Evolutionary conservation across 2,888 invertebrate species (phyloP), one percentile per base, ranked within the genome.

Genomic region (Eumerus sabulonum): DNA sequence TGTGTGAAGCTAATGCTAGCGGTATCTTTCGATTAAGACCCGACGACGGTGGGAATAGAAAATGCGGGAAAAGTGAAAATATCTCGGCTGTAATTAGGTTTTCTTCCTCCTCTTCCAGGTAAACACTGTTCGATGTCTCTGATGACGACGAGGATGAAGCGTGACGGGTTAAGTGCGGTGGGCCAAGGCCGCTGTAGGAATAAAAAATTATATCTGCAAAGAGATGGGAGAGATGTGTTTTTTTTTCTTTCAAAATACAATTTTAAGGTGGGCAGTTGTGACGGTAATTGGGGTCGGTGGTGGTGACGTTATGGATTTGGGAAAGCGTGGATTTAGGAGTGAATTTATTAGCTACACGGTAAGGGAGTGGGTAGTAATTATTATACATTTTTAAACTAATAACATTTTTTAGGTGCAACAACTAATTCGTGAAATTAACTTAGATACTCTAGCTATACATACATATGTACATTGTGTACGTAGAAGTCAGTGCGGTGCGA

Each of bases 31-130:
- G 84, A 83, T 87, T 87, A 13, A 87, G 84, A 42, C 87, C 87
- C 87, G 88, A 87, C 62, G 87, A 87, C 56, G 90, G 90, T 84
- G 92, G 92, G 87, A 91, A 92, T 84, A 92, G 90, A 90, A 92
- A 92, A 87, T 91, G 91, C 82, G 92, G 92, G 83, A 86, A 87
- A 81, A 86, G 87, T 63, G 88, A 88, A 90, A 89, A 90, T 89
- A 90, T 91, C 90, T 90, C 89, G 85, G 90, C 89, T 88, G 90
- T 86, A 90, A 88, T 87, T 81, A 87, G 84, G 84, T 87, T 74
- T 27, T 82, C 83, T 17, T 81, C 83, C 60, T 81, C 82, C 53
- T 82, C 81, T 47, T 89, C 89, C 88, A 90, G 89, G 85, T 71
- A 68, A 64, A 90, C 90, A 89, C 90, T 90, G 88, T 85, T 89